Evolutionary conservation across 2,888 invertebrate genomes (phyloP), one percentile per base, ranked within the genome.

Genomic region (Calameuta pallipes): DNA sequence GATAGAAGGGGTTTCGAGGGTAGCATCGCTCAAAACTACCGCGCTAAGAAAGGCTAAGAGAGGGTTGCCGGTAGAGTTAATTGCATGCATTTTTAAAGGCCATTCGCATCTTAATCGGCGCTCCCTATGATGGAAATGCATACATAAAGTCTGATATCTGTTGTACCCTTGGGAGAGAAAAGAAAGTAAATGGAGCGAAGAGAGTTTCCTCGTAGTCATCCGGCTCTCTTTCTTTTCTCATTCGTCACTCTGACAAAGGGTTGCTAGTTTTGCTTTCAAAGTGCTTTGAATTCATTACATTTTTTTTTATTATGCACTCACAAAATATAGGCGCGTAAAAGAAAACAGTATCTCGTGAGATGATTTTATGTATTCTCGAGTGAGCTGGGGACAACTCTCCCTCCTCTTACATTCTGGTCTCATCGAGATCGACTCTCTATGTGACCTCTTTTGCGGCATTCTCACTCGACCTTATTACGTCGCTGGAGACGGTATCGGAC

Each of bases 51-150:
- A 37, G 34, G 74, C 36, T 34, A 2, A 4, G 33, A 74, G 36
- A 74, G 34, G 36, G 74, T 34, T 31, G 71, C 13, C 31, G 77
- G 80, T 9, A 1, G 80, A 82, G 84, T 87, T 90, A 90, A 90
- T 90, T 90, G 90, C 90, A 90, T 90, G 88, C 87, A 90, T 90
- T 90, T 90, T 90, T 90, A 89, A 90, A 71, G 33, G 71, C 33
- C 85, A 82, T 79, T 78, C 83, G 87, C 88, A 88, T 89, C 90
- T 89, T 90, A 88, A 90, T 90, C 89, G 87, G 80, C 83, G 75
- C 82, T 81, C 82, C 80, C 81, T 83, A 89, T 89, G 87, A 88
- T 89, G 89, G 85, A 87, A 87, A 88, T 83, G 84, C 84, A 80
- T 69, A 81, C 82, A 77, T 86, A 85, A 86, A 85, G 85, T 82